A percentile compares a stretch with the other conserved stretches of the same genome.
These are phyloP conservation scores for Apantesis nais DNA, from an alignment of 2,888 invertebrate species.

Conservation along the genomic window DNA sequence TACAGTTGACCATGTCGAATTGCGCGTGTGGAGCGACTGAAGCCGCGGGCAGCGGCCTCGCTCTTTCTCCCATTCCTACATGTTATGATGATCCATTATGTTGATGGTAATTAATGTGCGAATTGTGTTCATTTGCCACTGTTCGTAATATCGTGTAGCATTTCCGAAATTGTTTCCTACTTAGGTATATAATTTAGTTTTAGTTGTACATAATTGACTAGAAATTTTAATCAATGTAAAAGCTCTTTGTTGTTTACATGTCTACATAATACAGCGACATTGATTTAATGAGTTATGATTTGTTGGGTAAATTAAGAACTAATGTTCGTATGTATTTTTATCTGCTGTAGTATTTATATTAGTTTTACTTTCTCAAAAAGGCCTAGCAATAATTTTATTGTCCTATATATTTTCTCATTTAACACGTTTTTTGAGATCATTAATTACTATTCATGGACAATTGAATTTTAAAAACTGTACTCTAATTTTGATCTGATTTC, in stretches of 20 bases:
- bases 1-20: constrained; percentile 84
- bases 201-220: constrained; percentile 49
- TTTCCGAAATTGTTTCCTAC: constrained; percentile 48
- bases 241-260: constrained; percentile 47
- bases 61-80: constrained; percentile 84
- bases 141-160: constrained; percentile 27
- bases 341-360: no score
- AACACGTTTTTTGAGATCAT: neutral
- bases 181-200: constrained; percentile 42
- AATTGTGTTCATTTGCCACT: constrained; percentile 64
- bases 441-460: neutral
- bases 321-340: neutral
- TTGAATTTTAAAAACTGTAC: no score
- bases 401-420: neutral
- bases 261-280: constrained; percentile 31
- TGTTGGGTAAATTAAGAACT: neutral
- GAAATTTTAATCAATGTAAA: constrained; percentile 50
- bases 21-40: constrained; percentile 81
- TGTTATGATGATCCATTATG: constrained; percentile 69
- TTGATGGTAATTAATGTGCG: constrained; percentile 71
- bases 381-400: neutral
- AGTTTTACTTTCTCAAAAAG: no score
- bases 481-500: no score
- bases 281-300: constrained; percentile 8
- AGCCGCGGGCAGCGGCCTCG: constrained; percentile 71